A percentile compares a stretch with the other conserved stretches of the same genome.
Evolutionary conservation across 2,888 invertebrate species (phyloP).

Genomic region (Ectemnius lituratus): DNA sequence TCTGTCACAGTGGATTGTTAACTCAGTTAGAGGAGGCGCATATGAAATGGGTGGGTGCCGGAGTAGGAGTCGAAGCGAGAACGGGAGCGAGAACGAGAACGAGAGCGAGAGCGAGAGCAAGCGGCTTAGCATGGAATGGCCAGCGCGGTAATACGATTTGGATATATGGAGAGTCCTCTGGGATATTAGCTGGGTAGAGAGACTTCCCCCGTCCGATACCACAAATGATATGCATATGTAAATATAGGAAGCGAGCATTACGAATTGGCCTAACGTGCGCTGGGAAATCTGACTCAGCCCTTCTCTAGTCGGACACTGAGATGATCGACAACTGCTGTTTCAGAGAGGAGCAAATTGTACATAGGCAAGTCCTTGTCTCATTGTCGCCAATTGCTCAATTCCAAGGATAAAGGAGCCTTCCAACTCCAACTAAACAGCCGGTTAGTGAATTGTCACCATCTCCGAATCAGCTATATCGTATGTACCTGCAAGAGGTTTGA

Average conservation of each 20-base stretch:
- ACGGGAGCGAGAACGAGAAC: constrained; percentile 32
- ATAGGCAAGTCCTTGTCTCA: too few species aligned
- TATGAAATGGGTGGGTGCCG: constrained; percentile 72
- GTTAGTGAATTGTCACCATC: too few species aligned
- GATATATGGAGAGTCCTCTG: constrained; percentile 74
- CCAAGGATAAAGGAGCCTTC: too few species aligned
- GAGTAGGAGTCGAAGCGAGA: too few species aligned
- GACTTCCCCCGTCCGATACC: constrained; percentile 67
- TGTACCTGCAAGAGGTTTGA: too few species aligned
- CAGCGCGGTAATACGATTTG: constrained; percentile 75
- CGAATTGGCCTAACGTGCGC: constrained; percentile 54
- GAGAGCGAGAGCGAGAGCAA: constrained; percentile 8
- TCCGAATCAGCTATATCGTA: too few species aligned
- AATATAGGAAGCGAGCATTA: constrained; percentile 73
- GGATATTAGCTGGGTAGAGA: constrained; percentile 64
- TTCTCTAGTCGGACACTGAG: constrained; percentile 18
- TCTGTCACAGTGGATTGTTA: constrained; percentile 76
- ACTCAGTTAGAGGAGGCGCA: constrained; percentile 74
- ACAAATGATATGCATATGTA: constrained; percentile 77
- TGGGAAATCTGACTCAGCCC: constrained; percentile 49
- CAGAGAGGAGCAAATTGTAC: too few species aligned
- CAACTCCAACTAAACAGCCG: too few species aligned
- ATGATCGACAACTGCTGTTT: constrained; percentile 22
- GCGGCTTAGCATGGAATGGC: constrained; percentile 68
- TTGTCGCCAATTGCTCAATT: too few species aligned